A percentile compares a stretch with the other conserved stretches of the same genome.
Conservation (phyloP, 2,797 vertebrate genomes). For the Trematomus bernacchii region DNA sequence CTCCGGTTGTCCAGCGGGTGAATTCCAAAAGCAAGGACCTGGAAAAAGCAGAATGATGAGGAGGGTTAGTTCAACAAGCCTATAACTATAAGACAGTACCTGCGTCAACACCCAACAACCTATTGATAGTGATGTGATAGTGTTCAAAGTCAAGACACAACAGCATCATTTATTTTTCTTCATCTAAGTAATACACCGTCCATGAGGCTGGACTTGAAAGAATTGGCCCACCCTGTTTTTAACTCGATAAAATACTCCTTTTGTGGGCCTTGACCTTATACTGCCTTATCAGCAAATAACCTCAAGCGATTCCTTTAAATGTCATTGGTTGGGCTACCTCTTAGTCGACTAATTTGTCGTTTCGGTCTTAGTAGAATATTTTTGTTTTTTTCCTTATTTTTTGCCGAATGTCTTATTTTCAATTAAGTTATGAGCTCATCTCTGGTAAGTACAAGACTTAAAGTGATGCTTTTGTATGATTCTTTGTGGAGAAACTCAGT, state of each 20-base stretch:
- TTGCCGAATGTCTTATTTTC: too few species aligned
- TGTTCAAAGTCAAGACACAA: neutral
- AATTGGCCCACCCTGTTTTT: neutral
- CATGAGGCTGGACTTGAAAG: neutral
- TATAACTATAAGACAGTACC: neutral
- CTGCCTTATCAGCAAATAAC: neutral
- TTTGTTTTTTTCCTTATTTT: too few species aligned
- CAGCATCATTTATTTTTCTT: neutral
- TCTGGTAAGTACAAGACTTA: too few species aligned
- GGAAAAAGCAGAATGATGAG: conserved; percentile 50
- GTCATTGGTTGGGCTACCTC: neutral
- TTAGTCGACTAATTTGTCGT: too few species aligned
- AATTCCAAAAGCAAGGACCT: conserved; percentile 64
- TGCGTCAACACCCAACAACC: too few species aligned
- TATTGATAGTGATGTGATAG: neutral
- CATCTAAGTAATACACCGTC: neutral
- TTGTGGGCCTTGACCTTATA: neutral
- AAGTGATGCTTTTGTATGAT: too few species aligned
- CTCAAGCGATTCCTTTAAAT: neutral
- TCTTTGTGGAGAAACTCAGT: too few species aligned
- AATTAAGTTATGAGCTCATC: too few species aligned
- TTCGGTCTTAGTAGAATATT: too few species aligned
- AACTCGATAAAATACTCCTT: neutral
- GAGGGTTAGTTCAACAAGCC: conserved; percentile 25
- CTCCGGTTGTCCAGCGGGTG: conserved; percentile 50